Evolutionary conservation across 2,888 invertebrate species (phyloP), one percentile per base, ranked within the genome.

Genomic region (Mesochorus sp.): DNA sequence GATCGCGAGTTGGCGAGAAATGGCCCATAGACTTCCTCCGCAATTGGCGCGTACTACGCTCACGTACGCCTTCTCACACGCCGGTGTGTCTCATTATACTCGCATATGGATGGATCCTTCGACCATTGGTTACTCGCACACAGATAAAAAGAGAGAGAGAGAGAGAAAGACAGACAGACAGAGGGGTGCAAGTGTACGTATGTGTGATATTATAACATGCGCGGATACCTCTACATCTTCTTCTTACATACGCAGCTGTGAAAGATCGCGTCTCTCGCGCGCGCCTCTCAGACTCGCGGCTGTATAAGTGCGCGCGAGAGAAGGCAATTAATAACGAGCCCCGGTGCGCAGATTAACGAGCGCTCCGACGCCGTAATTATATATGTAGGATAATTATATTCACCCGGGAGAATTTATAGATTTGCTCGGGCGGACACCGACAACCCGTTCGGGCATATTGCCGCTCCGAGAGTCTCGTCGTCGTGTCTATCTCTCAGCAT

Each of bases 311-410:
- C 1, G 31, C 5, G 44, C 55, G 57, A 47, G 68, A 67, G 34
- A 49, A 80, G 73, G 80, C 82, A 84, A 84, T 84, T 82, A 83
- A 84, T 84, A 83, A 84, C 79, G 68, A 66, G 64, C 72, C 62
- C 75, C 67, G 78, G 79, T 70, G 68, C 74, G 76, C 79, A 76
- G 82, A 84, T 82, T 83, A 81, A 83, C 80, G 82, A 72, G 76
- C 73, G 75, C 76, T 81, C 73, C 79, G 81, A 80, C 82, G 80
- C 80, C 77, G 81, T 81, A 81, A 83, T 83, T 84, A 81, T 81
- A 70, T 74, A 79, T 70, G 51, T 68, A 67, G 67, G 70, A 80
- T 80, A 82, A 78, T 80, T 79, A 79, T 81, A 80, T 79, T 74
- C 75, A 68, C 74, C 70, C 42, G 64, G 66, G 64, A 66, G 61